phyloP scores from a whole-genome alignment of 2,113 vertebrate species.

The Centrocercus urophasianus region DNA sequence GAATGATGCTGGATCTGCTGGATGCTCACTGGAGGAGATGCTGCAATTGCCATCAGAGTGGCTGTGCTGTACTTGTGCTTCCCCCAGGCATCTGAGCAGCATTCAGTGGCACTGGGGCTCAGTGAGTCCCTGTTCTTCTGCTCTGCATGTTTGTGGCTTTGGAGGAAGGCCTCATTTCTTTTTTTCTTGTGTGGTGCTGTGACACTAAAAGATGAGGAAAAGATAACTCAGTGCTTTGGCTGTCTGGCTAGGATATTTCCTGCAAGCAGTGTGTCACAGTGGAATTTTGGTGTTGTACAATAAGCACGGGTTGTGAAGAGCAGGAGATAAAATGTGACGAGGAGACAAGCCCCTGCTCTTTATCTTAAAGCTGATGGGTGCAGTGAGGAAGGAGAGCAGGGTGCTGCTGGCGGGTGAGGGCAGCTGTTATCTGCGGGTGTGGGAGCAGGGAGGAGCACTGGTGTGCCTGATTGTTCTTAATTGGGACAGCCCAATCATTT shows the following conservation, averaged over 20 bases:
- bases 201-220: neutral
- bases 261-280: neutral
- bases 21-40: neutral
- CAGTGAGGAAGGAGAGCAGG: neutral
- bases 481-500: neutral
- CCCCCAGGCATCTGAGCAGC: neutral
- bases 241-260: neutral
- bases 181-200: neutral
- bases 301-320: slow-evolving; percentile 25
- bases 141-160: neutral
- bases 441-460: neutral
- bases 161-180: neutral
- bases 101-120: neutral
- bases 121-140: accelerated
- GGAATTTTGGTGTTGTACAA: neutral
- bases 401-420: slow-evolving; percentile 13
- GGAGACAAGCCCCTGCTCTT: slow-evolving; percentile 9
- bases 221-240: neutral
- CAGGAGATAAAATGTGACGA: slow-evolving; percentile 8
- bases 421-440: neutral
- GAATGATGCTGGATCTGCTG: neutral
- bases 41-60: neutral
- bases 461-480: neutral
- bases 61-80: neutral
- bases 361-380: slow-evolving; percentile 28